Percentiles rank a stretch among this genome's conserved stretches.
Evolutionary conservation across 2,797 vertebrate species (phyloP).

Genomic region (Lagorchestes hirsutus): DNA sequence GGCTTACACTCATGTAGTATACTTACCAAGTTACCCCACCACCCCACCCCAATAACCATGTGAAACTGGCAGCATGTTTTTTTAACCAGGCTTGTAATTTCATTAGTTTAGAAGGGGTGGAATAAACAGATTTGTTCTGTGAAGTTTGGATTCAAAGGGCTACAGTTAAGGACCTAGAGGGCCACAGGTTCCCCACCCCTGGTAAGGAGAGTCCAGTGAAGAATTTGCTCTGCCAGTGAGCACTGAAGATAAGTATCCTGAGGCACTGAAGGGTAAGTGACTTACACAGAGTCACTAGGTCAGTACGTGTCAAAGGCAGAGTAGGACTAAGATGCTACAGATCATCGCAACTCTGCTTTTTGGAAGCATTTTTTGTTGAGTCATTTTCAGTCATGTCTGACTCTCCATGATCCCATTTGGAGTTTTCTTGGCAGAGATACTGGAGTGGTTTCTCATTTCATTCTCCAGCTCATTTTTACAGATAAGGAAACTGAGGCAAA

Average conservation of each 20-base stretch:
- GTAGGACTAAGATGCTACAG: neutral
- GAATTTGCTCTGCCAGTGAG: neutral
- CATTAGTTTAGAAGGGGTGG: neutral
- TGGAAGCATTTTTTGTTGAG: neutral
- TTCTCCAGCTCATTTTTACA: neutral
- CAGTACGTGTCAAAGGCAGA: neutral
- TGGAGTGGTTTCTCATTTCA: neutral
- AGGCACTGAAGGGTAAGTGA: neutral
- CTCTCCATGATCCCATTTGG: neutral
- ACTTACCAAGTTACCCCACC: neutral
- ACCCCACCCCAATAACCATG: neutral
- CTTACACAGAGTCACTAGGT: neutral
- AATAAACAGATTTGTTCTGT: no score
- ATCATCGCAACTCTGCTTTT: neutral
- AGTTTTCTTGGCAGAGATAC: neutral
- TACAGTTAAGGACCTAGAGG: no score
- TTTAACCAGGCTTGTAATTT: neutral
- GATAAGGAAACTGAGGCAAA: neutral
- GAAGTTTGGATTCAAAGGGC: no score
- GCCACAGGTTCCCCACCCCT: no score
- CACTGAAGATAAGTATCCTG: neutral
- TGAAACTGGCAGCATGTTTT: neutral
- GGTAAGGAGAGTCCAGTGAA: neutral
- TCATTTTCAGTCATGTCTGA: neutral
- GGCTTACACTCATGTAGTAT: neutral